A percentile compares a stretch with the other conserved stretches of the same genome.
phyloP scores from a whole-genome alignment of 2,888 invertebrate genomes.

The Polymixis flavicincta region DNA sequence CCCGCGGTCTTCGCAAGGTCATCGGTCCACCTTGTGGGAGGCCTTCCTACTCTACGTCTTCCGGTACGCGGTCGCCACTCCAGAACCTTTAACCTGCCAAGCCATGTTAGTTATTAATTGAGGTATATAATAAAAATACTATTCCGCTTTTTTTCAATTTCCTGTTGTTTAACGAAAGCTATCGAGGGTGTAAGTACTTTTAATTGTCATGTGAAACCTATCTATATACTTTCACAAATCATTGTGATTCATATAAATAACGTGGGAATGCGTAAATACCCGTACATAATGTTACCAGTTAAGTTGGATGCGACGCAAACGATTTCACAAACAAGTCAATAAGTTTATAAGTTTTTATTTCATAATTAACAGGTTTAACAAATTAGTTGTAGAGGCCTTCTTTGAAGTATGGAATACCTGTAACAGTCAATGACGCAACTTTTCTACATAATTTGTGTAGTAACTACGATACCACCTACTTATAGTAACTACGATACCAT shows the following conservation, averaged over 20 bases:
- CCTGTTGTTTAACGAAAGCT: conserved; percentile 14
- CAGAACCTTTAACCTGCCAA: no score
- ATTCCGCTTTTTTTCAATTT: conserved; percentile 3
- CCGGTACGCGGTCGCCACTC: no score
- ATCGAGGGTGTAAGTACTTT: conserved; percentile 17
- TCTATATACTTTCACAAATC: conserved; percentile 57
- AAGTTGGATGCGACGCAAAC: conserved; percentile 33
- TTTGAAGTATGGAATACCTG: no score
- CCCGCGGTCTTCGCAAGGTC: no score
- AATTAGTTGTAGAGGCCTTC: no score
- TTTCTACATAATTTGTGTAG: conserved; percentile 4
- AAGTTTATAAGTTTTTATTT: no score
- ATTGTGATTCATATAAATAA: conserved; percentile 54
- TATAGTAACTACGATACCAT: background rate
- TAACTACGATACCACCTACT: background rate
- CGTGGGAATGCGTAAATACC: conserved; percentile 56
- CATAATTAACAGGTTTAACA: no score
- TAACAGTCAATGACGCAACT: conserved; percentile 24
- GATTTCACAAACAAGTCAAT: conserved; percentile 52
- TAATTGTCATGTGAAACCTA: conserved; percentile 56
- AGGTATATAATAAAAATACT: background rate
- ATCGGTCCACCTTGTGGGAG: no score
- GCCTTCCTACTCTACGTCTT: no score
- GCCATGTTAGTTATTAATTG: background rate
- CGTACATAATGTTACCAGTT: conserved; percentile 27